Percentiles rank a stretch among this genome's conserved stretches.
Evolutionary conservation across 2,797 vertebrate species (phyloP).

Genomic region (Naso thynnoides): DNA sequence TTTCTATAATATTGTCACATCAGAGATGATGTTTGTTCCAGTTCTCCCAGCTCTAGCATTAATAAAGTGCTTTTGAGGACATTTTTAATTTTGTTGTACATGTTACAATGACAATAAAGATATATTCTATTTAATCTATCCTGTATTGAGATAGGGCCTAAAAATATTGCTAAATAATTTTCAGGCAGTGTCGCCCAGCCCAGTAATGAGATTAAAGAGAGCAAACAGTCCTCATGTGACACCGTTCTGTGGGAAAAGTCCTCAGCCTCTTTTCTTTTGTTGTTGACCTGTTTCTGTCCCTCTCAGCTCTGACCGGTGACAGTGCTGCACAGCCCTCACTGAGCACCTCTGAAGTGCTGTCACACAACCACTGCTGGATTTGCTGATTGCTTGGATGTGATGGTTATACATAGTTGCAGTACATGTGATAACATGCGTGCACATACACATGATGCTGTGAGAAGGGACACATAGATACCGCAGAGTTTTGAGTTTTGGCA

Average conservation of each 20-base stretch:
- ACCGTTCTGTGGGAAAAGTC: slow-evolving; percentile 3
- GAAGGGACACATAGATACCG: slow-evolving; percentile 41
- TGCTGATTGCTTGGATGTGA: slow-evolving; percentile 42
- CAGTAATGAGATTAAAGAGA: no score
- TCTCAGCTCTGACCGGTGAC: slow-evolving; percentile 17
- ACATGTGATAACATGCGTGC: slow-evolving; percentile 7
- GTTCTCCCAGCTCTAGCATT: no score
- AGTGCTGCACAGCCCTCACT: slow-evolving; percentile 14
- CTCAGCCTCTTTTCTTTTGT: slow-evolving; percentile 24
- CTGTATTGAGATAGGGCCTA: no score
- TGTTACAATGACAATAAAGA: no score
- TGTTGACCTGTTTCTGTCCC: slow-evolving; percentile 32
- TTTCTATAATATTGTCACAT: no score
- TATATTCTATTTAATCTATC: no score
- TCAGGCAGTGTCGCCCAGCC: no score
- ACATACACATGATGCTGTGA: slow-evolving; percentile 23
- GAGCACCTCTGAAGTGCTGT: slow-evolving; percentile 50
- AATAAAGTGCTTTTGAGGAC: no score
- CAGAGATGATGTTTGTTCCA: no score
- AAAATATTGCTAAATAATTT: no score
- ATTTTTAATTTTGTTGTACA: no score
- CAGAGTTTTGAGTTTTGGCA: slow-evolving; percentile 44
- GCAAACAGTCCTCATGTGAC: neutral
- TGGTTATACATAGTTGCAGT: slow-evolving; percentile 38
- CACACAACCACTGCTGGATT: slow-evolving; percentile 22